These are phyloP conservation scores for Trichonephila inaurata DNA, from an alignment of 1,140 invertebrate genomes.

Conservation along the genomic window DNA sequence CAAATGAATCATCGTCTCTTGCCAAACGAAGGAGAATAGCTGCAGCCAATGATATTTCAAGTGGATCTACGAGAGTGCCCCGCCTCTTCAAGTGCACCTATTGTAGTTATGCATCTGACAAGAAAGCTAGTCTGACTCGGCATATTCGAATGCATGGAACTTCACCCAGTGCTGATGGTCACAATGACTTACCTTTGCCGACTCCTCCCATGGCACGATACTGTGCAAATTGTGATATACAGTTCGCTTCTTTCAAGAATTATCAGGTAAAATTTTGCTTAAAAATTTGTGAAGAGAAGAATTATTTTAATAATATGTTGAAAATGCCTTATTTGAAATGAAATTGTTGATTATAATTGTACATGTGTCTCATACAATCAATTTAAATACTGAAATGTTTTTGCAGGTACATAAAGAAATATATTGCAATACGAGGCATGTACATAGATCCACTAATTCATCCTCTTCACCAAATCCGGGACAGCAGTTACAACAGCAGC, in stretches of 20 bases:
- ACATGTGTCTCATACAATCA: too few relatives aligned
- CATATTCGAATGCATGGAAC: slow-evolving; percentile 95
- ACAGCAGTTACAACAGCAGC: slow-evolving; percentile 80
- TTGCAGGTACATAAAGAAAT: slow-evolving; percentile 92
- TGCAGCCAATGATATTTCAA: background rate
- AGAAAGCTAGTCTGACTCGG: slow-evolving; percentile 94
- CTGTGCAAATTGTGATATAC: slow-evolving; percentile 96
- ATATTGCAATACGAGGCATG: slow-evolving; percentile 94
- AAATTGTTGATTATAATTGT: too few relatives aligned
- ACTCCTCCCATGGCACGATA: slow-evolving; percentile 85
- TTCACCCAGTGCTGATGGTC: slow-evolving; percentile 82
- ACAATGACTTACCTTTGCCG: slow-evolving; percentile 42
- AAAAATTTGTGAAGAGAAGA: background rate
- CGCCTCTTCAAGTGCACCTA: slow-evolving; percentile 87
- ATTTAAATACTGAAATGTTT: background rate
- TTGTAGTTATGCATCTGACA: slow-evolving; percentile 95
- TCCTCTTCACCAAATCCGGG: slow-evolving; percentile 76
- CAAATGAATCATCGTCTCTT: background rate
- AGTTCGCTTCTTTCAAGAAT: slow-evolving; percentile 92
- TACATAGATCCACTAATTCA: slow-evolving; percentile 80
- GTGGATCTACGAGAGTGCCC: background rate
- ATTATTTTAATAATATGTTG: background rate
- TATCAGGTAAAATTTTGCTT: slow-evolving; percentile 91
- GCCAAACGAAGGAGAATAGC: slow-evolving; percentile 36
- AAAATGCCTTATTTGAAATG: too few relatives aligned